A percentile compares a stretch with the other conserved stretches of the same genome.
Conservation (phyloP, 2,888 invertebrate genomes). For the Microctonus aethiopoides region DNA sequence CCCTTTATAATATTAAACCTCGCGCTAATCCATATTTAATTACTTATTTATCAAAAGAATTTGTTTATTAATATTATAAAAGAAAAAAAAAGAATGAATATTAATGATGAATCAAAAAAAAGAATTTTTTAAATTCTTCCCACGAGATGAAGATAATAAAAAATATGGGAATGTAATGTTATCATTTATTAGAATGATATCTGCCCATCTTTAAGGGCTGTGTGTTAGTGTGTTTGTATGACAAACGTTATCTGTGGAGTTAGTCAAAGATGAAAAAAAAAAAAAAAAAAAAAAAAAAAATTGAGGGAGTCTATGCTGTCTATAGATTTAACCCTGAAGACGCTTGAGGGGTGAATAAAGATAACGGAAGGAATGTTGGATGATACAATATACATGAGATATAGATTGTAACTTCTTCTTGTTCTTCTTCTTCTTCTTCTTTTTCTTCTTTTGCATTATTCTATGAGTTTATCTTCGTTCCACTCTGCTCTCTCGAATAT, state of each 20-base stretch:
- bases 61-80: background rate
- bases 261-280: background rate
- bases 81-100: background rate
- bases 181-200: background rate
- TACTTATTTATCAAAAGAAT: background rate
- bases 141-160: background rate
- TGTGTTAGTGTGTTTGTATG: background rate
- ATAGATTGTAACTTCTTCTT: conserved; percentile 8
- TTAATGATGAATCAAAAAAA: background rate
- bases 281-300: background rate
- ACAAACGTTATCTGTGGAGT: background rate
- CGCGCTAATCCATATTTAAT: background rate
- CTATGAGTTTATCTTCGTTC: background rate
- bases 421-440: background rate
- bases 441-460: too few relatives aligned
- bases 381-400: conserved; percentile 24
- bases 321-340: conserved; percentile 11
- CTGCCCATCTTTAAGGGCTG: background rate
- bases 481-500: background rate
- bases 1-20: background rate
- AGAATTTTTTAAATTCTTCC: background rate
- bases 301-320: background rate
- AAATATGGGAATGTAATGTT: background rate
- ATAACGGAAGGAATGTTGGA: conserved; percentile 14
- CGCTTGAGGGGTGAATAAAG: conserved; percentile 12